Base-by-base conservation (phyloP, 2,797 vertebrate genomes). In the Pitangus sulphuratus region DNA sequence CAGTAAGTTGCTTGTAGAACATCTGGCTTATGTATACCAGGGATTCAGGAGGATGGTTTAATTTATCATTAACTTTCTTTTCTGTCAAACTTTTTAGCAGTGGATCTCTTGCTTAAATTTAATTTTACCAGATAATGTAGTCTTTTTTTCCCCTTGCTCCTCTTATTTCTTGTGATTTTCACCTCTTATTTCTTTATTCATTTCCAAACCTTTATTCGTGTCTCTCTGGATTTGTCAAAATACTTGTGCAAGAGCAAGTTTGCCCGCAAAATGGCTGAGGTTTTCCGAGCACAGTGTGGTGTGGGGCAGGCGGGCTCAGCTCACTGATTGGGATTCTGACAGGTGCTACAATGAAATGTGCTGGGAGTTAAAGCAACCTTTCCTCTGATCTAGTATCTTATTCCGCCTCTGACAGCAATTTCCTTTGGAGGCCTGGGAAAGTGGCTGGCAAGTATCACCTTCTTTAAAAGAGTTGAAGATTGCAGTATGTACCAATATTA, bases 241-340 rank as follows among this genome's bases (percentile, higher is more conserved):
- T n/a, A 14, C 33, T 30, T 0, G 0, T 5, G 10, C 37, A 15
- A 18, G 28, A n/a, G 42, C 1, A 5, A 42, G 28, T 30, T 37
- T 42, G 33, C 2, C 0, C 4, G 8, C 0, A 1, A 25, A 3
- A 18, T 62, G 42, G 39, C 68, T 22, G 75, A 75, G 40, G 26
- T 51, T 12, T 42, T 71, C n/a, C 1, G 1, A 16, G 25, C 0
- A 1, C 5, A 0, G 35, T 3, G 48, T 1, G 3, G 13, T 30
- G 15, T 17, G 33, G 12, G 24, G 20, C 0, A 0, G 20, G 31
- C 1, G 1, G 53, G 30, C 53, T 51, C 15, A 1, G 0, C 31
- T 37, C 28, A 1, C 68, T 54, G 30, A 28, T 5, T 11, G 12
- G 8, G 14, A 39, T 54, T 50, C 45, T 35, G 30, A 8, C 0